A percentile compares a stretch with the other conserved stretches of the same genome.
These are phyloP conservation scores for Lasioglossum vierecki DNA, from an alignment of 2,888 invertebrate genomes.

Conservation along the genomic window DNA sequence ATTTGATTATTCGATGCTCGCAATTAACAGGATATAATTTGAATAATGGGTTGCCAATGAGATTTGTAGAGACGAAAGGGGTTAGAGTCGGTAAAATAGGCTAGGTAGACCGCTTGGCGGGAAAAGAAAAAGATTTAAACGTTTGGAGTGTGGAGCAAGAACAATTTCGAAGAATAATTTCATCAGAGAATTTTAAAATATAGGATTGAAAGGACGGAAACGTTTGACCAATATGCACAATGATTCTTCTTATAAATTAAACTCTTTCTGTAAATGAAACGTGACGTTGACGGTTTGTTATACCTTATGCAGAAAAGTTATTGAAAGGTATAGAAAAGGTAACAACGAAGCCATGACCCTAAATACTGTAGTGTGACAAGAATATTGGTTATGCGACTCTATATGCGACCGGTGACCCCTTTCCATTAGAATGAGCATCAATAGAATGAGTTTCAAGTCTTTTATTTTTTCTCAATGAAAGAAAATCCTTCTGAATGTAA, in stretches of 20 bases:
- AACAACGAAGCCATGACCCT: background rate
- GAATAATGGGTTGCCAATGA: background rate
- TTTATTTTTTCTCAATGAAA: background rate
- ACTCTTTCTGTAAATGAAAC: background rate
- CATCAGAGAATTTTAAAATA: background rate
- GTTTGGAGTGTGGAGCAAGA: background rate
- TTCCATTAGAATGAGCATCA: background rate
- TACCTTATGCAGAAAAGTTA: background rate
- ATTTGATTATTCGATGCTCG: background rate
- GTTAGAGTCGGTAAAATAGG: background rate
- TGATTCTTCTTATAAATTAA: background rate
- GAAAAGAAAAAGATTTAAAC: background rate
- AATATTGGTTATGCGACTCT: background rate
- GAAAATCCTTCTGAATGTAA: background rate
- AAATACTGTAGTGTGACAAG: background rate
- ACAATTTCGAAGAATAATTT: background rate
- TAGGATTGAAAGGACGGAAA: background rate
- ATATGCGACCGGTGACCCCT: background rate
- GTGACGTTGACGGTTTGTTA: background rate
- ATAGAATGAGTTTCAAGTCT: background rate
- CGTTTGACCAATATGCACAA: background rate
- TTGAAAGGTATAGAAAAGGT: background rate
- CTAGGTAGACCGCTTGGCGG: background rate
- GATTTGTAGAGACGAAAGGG: background rate
- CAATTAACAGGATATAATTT: background rate